Evolutionary conservation across 1,140 invertebrate genomes (phyloP).

Genomic region (Drosophila repletoides): DNA sequence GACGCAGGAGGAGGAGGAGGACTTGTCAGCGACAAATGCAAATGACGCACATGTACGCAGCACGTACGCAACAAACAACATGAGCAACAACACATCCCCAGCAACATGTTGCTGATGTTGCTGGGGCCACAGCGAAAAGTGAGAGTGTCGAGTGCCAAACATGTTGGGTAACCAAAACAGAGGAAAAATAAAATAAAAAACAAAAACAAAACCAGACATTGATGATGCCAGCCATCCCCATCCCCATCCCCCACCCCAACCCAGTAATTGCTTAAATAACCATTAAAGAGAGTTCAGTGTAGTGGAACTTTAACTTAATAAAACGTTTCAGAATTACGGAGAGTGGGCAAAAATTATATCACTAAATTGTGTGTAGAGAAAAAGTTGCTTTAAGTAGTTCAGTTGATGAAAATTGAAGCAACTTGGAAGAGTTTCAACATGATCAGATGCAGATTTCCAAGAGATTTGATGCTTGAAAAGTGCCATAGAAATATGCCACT

Average conservation of each 20-base stretch:
- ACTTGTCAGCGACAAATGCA: slow-evolving; percentile 57
- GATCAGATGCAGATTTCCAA: no score
- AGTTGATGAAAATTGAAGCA: no score
- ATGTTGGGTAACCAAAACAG: slow-evolving; percentile 31
- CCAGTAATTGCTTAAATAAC: slow-evolving; percentile 8
- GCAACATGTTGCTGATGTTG: slow-evolving; percentile 42
- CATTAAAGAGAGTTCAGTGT: background rate
- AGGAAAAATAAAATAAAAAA: no score
- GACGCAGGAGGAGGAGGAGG: background rate
- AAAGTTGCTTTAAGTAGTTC: no score
- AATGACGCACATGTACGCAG: slow-evolving; percentile 39
- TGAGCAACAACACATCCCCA: no score
- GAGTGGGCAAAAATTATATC: background rate
- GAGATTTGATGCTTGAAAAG: no score
- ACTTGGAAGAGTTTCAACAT: no score
- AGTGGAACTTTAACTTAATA: background rate
- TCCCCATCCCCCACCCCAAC: no score
- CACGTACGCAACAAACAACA: slow-evolving; percentile 4
- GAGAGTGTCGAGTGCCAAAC: slow-evolving; percentile 55
- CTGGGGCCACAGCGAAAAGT: slow-evolving; percentile 45
- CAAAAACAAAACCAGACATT: slow-evolving; percentile 37
- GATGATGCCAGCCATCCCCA: no score
- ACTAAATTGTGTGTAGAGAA: no score
- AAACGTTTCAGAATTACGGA: background rate
- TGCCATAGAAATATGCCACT: no score